A percentile compares a stretch with the other conserved stretches of the same genome.
Evolutionary conservation across 2,888 invertebrate genomes (phyloP).

Genomic region (Lottia gigantea): DNA sequence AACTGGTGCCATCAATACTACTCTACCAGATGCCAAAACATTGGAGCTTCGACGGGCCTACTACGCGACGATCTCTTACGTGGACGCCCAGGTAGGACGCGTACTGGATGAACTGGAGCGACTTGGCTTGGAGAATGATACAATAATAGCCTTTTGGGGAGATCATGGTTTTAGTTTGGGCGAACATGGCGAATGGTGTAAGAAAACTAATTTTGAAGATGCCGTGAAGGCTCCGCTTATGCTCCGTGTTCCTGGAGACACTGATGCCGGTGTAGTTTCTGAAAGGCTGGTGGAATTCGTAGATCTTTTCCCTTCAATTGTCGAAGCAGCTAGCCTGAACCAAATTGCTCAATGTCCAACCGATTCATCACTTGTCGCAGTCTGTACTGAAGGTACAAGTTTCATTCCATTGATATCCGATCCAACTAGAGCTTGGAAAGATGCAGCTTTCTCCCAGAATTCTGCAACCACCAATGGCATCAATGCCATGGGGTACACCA

Average conservation of each 20-base stretch:
- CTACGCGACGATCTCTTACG: constrained; percentile 38
- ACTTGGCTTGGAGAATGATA: constrained; percentile 34
- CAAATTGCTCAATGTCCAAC: constrained; percentile 33
- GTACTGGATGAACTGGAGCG: constrained; percentile 29
- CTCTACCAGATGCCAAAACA: constrained; percentile 35
- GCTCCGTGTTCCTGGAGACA: constrained; percentile 41
- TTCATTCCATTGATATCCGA: constrained; percentile 34
- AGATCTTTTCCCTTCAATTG: constrained; percentile 47
- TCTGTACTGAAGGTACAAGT: constrained; percentile 42
- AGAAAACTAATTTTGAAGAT: constrained; percentile 45
- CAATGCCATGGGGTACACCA: constrained; percentile 44
- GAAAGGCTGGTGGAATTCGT: constrained; percentile 44
- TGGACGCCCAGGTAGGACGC: constrained; percentile 34
- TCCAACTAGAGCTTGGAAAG: constrained; percentile 26
- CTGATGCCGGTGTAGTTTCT: constrained; percentile 35
- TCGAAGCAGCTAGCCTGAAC: constrained; percentile 41
- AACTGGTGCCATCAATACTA: constrained; percentile 42
- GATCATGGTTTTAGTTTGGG: constrained; percentile 49
- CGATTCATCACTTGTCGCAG: constrained; percentile 24
- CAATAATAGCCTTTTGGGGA: constrained; percentile 40
- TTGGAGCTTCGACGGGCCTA: constrained; percentile 37
- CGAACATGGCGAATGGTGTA: constrained; percentile 44
- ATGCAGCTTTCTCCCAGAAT: constrained; percentile 35
- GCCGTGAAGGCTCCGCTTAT: constrained; percentile 45
- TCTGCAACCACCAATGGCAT: constrained; percentile 24